Conservation (phyloP, 1,140 invertebrate genomes). For the Ylistrum balloti region DNA sequence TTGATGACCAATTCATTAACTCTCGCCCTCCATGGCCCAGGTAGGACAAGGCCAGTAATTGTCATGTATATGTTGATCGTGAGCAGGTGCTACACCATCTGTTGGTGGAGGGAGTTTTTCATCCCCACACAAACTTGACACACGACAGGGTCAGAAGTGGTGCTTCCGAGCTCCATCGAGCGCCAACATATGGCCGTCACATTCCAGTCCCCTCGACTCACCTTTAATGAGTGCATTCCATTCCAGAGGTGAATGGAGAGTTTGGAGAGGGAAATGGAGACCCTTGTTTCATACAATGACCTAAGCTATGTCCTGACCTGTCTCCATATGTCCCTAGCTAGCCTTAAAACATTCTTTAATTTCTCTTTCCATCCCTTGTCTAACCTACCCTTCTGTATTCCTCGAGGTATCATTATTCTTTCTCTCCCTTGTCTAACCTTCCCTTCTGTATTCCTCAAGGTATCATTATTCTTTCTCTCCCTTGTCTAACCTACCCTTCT, state of each 20-base stretch:
- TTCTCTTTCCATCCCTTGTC: too few species aligned
- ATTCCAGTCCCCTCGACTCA: constrained; percentile 14
- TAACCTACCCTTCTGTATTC: too few species aligned
- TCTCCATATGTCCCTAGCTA: too few species aligned
- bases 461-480: too few species aligned
- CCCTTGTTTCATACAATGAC: not conserved
- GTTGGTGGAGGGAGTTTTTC: constrained; percentile 6
- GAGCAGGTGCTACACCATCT: constrained; percentile 37
- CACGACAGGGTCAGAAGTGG: constrained; percentile 30
- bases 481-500: too few species aligned
- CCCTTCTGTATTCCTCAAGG: too few species aligned
- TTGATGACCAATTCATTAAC: constrained; percentile 27
- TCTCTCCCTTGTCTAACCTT: too few species aligned
- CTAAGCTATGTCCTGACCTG: not conserved
- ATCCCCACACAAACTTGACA: not conserved
- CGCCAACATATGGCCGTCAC: constrained; percentile 30
- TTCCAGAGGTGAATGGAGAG: constrained; percentile 29
- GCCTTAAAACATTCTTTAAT: too few species aligned
- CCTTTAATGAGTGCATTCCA: constrained; percentile 37
- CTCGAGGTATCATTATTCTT: too few species aligned
- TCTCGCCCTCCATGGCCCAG: constrained; percentile 6
- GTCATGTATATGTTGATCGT: not conserved
- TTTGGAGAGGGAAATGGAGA: constrained; percentile 13
- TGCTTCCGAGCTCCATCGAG: constrained; percentile 14
- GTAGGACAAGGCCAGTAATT: not conserved